A percentile compares a stretch with the other conserved stretches of the same genome.
Conservation (phyloP, 1,140 invertebrate genomes). For the Brachionus plicatilis region DNA sequence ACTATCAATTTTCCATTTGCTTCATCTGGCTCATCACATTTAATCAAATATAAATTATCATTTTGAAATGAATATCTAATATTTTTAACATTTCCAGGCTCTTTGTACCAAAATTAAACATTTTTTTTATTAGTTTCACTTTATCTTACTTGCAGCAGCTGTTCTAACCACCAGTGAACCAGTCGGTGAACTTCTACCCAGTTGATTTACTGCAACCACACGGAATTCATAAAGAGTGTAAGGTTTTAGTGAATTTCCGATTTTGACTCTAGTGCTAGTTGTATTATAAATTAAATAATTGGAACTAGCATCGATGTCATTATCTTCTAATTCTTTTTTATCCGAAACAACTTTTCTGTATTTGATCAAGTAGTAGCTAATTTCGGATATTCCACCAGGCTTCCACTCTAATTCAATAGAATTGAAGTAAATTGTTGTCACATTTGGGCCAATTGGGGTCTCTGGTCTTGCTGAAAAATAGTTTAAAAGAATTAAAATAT, state of each 20-base stretch:
- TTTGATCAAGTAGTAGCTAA: background rate
- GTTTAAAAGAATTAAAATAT: background rate
- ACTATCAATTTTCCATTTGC: conserved; percentile 28
- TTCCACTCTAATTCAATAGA: conserved; percentile 34
- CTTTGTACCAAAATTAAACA: background rate
- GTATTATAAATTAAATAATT: conserved; percentile 1
- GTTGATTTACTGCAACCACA: background rate
- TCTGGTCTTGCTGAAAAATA: conserved; percentile 31
- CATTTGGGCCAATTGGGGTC: background rate
- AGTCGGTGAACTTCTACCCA: background rate
- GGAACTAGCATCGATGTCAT: background rate
- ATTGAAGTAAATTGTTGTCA: conserved; percentile 28
- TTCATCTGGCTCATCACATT: conserved; percentile 22
- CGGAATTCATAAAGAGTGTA: conserved; percentile 27
- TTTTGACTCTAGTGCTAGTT: background rate
- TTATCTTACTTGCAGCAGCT: background rate
- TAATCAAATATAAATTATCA: conserved; percentile 1
- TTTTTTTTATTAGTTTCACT: background rate
- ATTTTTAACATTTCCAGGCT: conserved; percentile 31
- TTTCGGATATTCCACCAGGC: conserved; percentile 1
- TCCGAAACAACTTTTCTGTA: background rate
- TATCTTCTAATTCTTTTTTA: background rate
- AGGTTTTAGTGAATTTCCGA: conserved; percentile 8
- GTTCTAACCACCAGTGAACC: background rate
- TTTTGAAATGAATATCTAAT: conserved; percentile 27